A percentile compares a stretch with the other conserved stretches of the same genome.
Evolutionary conservation across 2,888 invertebrate genomes (phyloP).

Genomic region (Phragmatobia fuliginosa): DNA sequence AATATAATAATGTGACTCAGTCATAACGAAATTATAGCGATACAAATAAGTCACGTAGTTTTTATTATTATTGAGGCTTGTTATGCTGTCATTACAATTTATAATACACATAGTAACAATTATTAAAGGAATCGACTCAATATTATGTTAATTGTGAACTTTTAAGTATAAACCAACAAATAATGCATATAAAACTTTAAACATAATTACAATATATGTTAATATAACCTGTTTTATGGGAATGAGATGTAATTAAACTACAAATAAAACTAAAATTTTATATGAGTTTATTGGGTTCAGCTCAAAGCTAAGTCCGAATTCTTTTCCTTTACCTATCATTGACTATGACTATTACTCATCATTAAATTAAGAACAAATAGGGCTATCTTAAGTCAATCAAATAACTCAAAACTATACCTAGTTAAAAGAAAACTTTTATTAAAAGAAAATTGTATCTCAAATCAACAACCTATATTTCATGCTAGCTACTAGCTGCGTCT

Average conservation of each 20-base stretch:
- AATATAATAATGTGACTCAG: not conserved
- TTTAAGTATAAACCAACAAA: slow-evolving; percentile 5
- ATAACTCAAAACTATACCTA: not conserved
- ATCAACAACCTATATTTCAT: not conserved
- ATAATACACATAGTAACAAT: slow-evolving; percentile 18
- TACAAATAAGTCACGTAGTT: slow-evolving; percentile 9
- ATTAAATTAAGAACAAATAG: too few species aligned
- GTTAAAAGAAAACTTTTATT: not conserved
- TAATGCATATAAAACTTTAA: not conserved
- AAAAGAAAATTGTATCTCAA: not conserved
- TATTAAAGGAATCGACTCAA: slow-evolving; percentile 20
- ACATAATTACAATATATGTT: not conserved
- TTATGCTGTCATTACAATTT: slow-evolving; percentile 36
- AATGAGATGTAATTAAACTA: too few species aligned
- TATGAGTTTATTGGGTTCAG: not conserved
- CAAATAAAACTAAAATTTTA: too few species aligned
- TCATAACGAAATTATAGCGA: not conserved
- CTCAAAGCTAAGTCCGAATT: not conserved
- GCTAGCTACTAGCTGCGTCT: not conserved
- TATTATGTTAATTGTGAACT: slow-evolving; percentile 30
- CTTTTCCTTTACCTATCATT: not conserved
- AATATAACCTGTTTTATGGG: not conserved
- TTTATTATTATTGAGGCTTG: slow-evolving; percentile 14
- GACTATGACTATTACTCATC: too few species aligned
- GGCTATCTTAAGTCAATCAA: not conserved